Percentiles rank a stretch among this genome's conserved stretches.
Evolutionary conservation across 2,888 invertebrate species (phyloP).

Genomic region (Chesias legatella): DNA sequence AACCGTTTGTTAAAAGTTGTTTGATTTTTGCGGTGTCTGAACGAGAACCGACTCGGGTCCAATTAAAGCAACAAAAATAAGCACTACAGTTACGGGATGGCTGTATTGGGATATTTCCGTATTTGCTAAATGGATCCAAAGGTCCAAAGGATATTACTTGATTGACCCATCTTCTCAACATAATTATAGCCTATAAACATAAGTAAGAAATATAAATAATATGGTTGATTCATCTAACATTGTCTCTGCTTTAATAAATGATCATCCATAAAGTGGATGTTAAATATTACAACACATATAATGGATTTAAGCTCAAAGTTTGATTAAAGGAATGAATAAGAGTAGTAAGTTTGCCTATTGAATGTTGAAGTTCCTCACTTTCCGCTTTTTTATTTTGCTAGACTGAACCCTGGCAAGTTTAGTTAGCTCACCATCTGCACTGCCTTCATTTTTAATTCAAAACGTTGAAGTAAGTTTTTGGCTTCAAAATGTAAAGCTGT

Average conservation of each 20-base stretch:
- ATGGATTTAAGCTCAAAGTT: background rate
- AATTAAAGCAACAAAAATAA: conserved; percentile 44
- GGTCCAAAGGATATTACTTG: too few species aligned
- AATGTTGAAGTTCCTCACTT: conserved; percentile 14
- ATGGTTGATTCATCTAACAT: too few species aligned
- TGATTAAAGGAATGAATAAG: conserved; percentile 12
- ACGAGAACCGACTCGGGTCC: conserved; percentile 47
- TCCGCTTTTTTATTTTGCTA: conserved; percentile 19
- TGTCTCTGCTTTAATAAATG: too few species aligned
- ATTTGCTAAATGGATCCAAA: too few species aligned
- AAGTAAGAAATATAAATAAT: too few species aligned
- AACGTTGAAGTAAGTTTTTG: conserved; percentile 56
- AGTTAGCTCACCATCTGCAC: conserved; percentile 33
- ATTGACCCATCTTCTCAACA: too few species aligned
- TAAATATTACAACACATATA: background rate
- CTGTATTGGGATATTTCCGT: too few species aligned
- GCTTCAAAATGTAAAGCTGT: conserved; percentile 43
- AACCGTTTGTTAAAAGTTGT: conserved; percentile 44
- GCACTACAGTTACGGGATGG: too few species aligned
- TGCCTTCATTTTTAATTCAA: conserved; percentile 63
- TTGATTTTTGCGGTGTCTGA: conserved; percentile 52
- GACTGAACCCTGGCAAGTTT: conserved; percentile 18
- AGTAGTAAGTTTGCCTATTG: conserved; percentile 13
- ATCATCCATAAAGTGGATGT: too few species aligned
- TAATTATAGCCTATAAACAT: too few species aligned